phyloP scores from a whole-genome alignment of 2,113 vertebrate genomes.

The Columbina picui region DNA sequence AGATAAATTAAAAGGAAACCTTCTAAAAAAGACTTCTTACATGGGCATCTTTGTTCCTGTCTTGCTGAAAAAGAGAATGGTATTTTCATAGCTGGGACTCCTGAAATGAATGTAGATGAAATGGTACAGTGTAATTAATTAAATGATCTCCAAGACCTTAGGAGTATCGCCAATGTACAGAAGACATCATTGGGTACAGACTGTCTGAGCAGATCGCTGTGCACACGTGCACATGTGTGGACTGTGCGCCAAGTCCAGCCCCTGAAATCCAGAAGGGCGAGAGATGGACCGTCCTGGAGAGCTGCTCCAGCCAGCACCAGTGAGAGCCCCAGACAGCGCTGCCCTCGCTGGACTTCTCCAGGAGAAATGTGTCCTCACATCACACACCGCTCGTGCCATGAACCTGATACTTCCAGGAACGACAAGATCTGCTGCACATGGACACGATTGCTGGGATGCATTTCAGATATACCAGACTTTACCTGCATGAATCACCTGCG shows the following conservation, averaged over 20 bases:
- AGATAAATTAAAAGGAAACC: not conserved
- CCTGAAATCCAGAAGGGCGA: not conserved
- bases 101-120: not conserved
- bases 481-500: not conserved
- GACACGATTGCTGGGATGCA: rapidly evolving
- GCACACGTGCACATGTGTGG: not conserved
- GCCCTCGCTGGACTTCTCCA: not conserved
- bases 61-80: not conserved
- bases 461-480: not conserved
- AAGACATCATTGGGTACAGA: not conserved
- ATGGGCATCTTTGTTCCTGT: not conserved
- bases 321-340: not conserved
- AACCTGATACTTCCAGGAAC: not conserved
- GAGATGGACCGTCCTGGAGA: not conserved
- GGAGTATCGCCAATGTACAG: not conserved
- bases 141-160: not conserved
- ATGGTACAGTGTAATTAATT: slow-evolving; percentile 13
- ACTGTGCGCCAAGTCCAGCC: not conserved
- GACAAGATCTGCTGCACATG: rapidly evolving
- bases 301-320: not conserved
- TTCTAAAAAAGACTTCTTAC: not conserved
- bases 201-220: not conserved
- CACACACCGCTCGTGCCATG: rapidly evolving
- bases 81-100: not conserved
- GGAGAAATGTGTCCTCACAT: rapidly evolving